phyloP scores from a whole-genome alignment of 2,888 invertebrate genomes.

The Melanostoma scalare region DNA sequence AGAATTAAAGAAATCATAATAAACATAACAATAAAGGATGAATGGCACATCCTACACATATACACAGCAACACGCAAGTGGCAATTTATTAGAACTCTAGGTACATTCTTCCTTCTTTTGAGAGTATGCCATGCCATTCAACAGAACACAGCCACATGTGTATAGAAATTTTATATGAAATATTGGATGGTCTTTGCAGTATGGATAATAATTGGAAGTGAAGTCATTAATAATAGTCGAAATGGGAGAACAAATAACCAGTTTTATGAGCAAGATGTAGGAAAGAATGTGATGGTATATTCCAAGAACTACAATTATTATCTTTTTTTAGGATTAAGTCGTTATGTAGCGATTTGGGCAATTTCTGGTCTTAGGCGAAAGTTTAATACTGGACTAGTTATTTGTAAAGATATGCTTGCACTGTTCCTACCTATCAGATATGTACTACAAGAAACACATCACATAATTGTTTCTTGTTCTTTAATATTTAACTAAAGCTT shows the following conservation, averaged over 20 bases:
- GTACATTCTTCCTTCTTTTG: not conserved
- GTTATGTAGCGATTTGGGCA: too few relatives aligned
- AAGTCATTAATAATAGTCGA: slow-evolving; percentile 59
- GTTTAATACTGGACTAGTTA: too few relatives aligned
- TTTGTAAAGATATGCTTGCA: too few relatives aligned
- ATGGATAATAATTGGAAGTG: slow-evolving; percentile 53
- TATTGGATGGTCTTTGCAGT: slow-evolving; percentile 38
- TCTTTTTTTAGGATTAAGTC: not conserved
- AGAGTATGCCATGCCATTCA: not conserved
- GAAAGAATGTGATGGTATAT: slow-evolving; percentile 20
- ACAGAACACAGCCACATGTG: not conserved
- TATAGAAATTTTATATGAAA: slow-evolving; percentile 12
- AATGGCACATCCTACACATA: slow-evolving; percentile 17
- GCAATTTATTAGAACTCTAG: slow-evolving; percentile 59
- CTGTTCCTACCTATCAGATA: too few relatives aligned
- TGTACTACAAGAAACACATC: too few relatives aligned
- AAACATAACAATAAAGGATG: slow-evolving; percentile 68
- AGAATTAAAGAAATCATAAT: slow-evolving; percentile 68
- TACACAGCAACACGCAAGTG: slow-evolving; percentile 38
- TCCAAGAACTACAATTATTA: not conserved
- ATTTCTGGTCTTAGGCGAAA: too few relatives aligned
- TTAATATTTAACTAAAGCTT: too few relatives aligned
- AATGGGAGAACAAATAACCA: slow-evolving; percentile 52
- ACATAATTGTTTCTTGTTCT: too few relatives aligned
- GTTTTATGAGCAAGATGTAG: slow-evolving; percentile 47